Conservation (phyloP, 2,888 invertebrate species). For the Perdita meconis region DNA sequence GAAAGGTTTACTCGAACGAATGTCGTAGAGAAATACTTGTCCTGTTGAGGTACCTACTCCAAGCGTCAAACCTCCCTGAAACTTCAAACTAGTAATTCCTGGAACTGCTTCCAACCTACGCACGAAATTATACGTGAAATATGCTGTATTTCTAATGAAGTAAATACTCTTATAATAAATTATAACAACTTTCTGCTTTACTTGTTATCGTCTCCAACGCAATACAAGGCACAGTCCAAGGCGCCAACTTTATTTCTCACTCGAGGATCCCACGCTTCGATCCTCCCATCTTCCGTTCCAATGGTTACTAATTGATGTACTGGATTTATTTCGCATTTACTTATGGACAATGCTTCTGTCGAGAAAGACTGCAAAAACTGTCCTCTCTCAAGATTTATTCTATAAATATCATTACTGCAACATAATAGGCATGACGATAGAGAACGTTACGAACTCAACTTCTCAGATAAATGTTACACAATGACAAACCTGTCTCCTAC, state of each 20-base stretch:
- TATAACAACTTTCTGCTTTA: slow-evolving; percentile 38
- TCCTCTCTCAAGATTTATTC: slow-evolving; percentile 97
- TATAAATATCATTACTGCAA: slow-evolving; percentile 92
- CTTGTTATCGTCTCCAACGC: slow-evolving; percentile 86
- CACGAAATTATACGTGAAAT: too few species aligned
- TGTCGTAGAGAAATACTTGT: slow-evolving; percentile 96
- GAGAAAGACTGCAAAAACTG: slow-evolving; percentile 95
- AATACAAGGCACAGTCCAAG: slow-evolving; percentile 92
- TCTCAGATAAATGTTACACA: not conserved
- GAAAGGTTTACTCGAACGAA: slow-evolving; percentile 95
- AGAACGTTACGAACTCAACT: too few species aligned
- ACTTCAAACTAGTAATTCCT: slow-evolving; percentile 91
- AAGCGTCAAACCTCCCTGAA: slow-evolving; percentile 90
- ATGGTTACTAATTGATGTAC: slow-evolving; percentile 94
- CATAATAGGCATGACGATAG: slow-evolving; percentile 59
- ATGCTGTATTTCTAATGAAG: not conserved
- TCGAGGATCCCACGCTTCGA: slow-evolving; percentile 99
- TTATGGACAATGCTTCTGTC: slow-evolving; percentile 90
- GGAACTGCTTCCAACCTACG: slow-evolving; percentile 88
- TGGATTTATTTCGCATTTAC: slow-evolving; percentile 94
- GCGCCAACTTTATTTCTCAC: slow-evolving; percentile 90
- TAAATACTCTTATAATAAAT: not conserved
- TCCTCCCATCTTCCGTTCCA: slow-evolving; percentile 95
- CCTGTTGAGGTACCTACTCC: slow-evolving; percentile 98
- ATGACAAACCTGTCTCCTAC: slow-evolving; percentile 92